Base-by-base conservation (phyloP, 1,140 invertebrate species). In the Penaeus indicus region DNA sequence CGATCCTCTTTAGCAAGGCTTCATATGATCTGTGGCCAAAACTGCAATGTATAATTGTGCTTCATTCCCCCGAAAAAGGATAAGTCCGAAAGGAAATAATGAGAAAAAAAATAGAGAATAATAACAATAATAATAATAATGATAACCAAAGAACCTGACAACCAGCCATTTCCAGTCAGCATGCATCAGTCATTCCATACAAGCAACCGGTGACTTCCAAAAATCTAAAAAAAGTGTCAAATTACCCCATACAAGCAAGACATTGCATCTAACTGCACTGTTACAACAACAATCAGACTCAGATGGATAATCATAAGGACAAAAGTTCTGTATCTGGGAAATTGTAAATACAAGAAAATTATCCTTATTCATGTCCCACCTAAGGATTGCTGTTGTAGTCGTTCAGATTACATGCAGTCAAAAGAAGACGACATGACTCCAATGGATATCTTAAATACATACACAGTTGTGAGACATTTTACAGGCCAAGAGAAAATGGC, bases 101-200 rank as follows among this genome's bases (percentile, higher is more conserved):
- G 54, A 54, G 54, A 54, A 54, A 54, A 54, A 27, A 78, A 21
- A 27, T 38, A 78, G 32, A 78, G 25, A 27, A 78, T 27, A 38
- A 27, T 21, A 78, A 78, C 27, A 38, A 21, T 78, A 38, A 27
- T 25, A 38, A 61, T 62, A 61, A 25, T 62, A 27, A 88, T 67
- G 61, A 79, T 64, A 84, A 84, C 84, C 61, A 84, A 88, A 78
- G 82, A 88, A 88, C 87, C 88, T 89, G 88, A 89, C 88, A 89
- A 89, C 47, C 88, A 89, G 88, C 88, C 88, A 89, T 89, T 89
- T 89, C 88, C 88, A 89, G 88, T 82, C 84, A 85, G 84, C 88
- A 89, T 89, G 88, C 88, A 89, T 89, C 88, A 89, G 54, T 82
- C 88, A 89, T 85, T 85, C 83, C 88, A 88, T 32, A 88, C 87